Evolutionary conservation across 2,888 invertebrate genomes (phyloP).

Genomic region (Aporophyla lueneburgensis): DNA sequence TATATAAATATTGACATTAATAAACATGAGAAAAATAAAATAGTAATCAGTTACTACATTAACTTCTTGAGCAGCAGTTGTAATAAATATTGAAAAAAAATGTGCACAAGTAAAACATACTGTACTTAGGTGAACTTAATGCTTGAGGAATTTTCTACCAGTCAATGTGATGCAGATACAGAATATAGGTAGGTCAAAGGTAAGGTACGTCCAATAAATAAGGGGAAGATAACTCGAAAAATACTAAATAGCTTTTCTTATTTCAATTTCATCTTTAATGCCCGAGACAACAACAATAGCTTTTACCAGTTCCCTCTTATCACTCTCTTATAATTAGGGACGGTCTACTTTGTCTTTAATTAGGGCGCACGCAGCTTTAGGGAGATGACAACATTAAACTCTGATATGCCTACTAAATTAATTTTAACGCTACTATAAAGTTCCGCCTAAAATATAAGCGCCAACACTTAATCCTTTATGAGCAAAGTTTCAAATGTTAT

Average conservation of each 20-base stretch:
- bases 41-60: background rate
- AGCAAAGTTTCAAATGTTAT: slow-evolving; percentile 58
- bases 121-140: too few species aligned
- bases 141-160: too few species aligned
- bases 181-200: too few species aligned
- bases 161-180: too few species aligned
- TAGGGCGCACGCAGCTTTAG: slow-evolving; percentile 7
- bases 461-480: slow-evolving; percentile 61
- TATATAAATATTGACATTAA: too few species aligned
- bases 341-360: slow-evolving; percentile 10
- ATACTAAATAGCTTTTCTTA: too few species aligned
- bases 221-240: too few species aligned
- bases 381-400: slow-evolving; percentile 37
- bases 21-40: too few species aligned
- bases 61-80: too few species aligned
- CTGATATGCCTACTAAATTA: slow-evolving; percentile 56
- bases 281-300: background rate
- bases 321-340: slow-evolving; percentile 9
- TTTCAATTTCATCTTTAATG: background rate
- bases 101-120: too few species aligned
- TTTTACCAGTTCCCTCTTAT: slow-evolving; percentile 4
- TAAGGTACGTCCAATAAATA: too few species aligned
- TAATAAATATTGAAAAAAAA: too few species aligned
- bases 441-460: slow-evolving; percentile 53
- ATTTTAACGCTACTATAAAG: slow-evolving; percentile 57